phyloP scores from a whole-genome alignment of 2,888 invertebrate species.

The Hipparchia sbordonii region DNA sequence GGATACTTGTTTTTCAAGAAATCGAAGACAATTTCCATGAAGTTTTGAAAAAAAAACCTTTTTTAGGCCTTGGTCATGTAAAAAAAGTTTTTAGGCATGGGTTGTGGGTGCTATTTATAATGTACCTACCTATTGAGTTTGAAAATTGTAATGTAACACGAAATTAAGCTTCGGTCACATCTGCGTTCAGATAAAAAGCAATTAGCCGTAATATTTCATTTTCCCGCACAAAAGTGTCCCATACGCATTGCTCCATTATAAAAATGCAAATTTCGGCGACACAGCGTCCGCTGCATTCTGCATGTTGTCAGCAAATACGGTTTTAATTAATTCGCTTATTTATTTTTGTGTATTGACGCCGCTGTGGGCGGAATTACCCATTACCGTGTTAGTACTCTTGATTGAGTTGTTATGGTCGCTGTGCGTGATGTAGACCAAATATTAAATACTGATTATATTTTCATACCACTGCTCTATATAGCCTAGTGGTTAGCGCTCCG shows the following conservation, averaged over 20 bases:
- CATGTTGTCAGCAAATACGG: constrained; percentile 68
- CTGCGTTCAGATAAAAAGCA: constrained; percentile 19
- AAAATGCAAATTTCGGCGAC: constrained; percentile 51
- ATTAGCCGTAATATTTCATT: constrained; percentile 34
- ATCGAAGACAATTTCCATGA: too few species aligned
- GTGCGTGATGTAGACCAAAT: not conserved
- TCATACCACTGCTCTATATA: not conserved
- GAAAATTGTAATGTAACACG: too few species aligned
- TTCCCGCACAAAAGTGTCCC: constrained; percentile 38
- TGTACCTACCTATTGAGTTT: too few species aligned
- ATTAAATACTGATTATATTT: not conserved
- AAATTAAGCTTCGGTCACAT: constrained; percentile 4
- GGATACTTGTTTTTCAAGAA: too few species aligned
- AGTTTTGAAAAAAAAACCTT: too few species aligned
- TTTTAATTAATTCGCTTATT: constrained; percentile 75
- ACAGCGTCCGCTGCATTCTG: constrained; percentile 48
- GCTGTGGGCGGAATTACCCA: constrained; percentile 42
- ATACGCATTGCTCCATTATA: constrained; percentile 50
- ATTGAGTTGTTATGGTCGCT: constrained; percentile 34
- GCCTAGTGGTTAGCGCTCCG: too few species aligned
- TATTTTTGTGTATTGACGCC: constrained; percentile 51
- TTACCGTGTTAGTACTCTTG: constrained; percentile 37
- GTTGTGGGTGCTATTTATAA: too few species aligned
- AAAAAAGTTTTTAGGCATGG: too few species aligned
- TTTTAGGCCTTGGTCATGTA: too few species aligned